phyloP scores from a whole-genome alignment of 2,113 vertebrate species.

The Pseudorasbora parva region DNA sequence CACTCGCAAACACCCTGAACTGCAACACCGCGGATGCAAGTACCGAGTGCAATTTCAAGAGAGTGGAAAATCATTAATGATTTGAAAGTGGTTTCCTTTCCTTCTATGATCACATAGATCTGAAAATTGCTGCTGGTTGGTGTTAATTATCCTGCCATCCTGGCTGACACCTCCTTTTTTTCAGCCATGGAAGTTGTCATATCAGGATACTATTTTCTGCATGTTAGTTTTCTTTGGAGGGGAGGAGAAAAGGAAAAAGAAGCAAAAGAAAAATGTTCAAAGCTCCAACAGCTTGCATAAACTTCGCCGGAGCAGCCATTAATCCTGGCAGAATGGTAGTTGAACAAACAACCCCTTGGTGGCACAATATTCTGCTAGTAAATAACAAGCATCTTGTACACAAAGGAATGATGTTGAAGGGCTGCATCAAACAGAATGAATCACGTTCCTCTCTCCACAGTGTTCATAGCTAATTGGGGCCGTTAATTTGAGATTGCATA shows the following conservation, averaged over 20 bases:
- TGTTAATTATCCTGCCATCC: constrained; percentile 78
- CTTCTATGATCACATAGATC: constrained; percentile 72
- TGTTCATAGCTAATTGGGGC: constrained; percentile 38
- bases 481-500: constrained; percentile 40
- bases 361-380: constrained; percentile 53
- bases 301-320: constrained; percentile 72
- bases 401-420: constrained; percentile 27
- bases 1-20: constrained; percentile 47
- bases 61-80: constrained; percentile 75
- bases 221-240: constrained; percentile 66
- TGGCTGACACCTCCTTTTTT: constrained; percentile 73
- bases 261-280: constrained; percentile 45
- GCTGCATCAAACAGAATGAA: constrained; percentile 41
- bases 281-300: constrained; percentile 67
- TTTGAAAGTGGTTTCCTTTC: constrained; percentile 65
- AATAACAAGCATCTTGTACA: constrained; percentile 50
- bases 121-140: constrained; percentile 76
- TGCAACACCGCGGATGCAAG: constrained; percentile 64
- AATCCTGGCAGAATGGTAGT: constrained; percentile 58
- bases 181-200: constrained; percentile 71
- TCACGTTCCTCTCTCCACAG: constrained; percentile 6
- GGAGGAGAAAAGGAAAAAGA: constrained; percentile 60
- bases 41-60: constrained; percentile 69
- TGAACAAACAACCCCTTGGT: constrained; percentile 50
- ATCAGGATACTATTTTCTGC: constrained; percentile 74